These are phyloP conservation scores for Pteromalus puparum DNA, from an alignment of 1,140 invertebrate species.

Conservation along the genomic window DNA sequence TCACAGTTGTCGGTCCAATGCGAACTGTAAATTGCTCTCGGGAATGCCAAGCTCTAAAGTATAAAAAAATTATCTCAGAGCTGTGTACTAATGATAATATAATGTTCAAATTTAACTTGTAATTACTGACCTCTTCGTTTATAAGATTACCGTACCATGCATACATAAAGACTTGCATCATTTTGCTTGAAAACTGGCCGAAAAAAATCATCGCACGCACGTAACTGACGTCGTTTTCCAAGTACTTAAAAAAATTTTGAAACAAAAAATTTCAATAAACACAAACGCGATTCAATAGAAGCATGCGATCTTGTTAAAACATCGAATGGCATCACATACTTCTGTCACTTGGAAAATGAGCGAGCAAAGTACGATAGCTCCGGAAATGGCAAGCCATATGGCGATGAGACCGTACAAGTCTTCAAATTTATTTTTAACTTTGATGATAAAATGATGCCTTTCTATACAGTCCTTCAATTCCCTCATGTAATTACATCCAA, in stretches of 20 bases:
- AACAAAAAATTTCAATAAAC: too few relatives aligned
- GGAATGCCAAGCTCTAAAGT: neutral
- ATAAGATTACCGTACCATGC: slow-evolving; percentile 6
- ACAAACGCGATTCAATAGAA: too few relatives aligned
- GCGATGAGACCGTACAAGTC: neutral
- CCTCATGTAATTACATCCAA: neutral
- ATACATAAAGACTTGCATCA: too few relatives aligned
- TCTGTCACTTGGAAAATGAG: neutral
- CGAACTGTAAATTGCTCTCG: neutral
- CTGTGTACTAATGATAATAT: too few relatives aligned
- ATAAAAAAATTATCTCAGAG: neutral
- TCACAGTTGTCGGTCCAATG: neutral
- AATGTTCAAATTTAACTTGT: too few relatives aligned
- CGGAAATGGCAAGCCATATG: neutral
- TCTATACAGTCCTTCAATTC: neutral
- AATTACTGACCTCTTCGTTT: slow-evolving; percentile 14
- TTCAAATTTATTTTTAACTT: neutral
- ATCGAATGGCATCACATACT: neutral
- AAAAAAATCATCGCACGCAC: too few relatives aligned
- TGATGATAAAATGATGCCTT: neutral
- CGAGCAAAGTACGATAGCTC: neutral
- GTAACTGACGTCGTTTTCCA: too few relatives aligned
- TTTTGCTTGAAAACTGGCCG: too few relatives aligned
- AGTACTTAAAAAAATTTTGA: too few relatives aligned
- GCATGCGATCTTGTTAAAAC: too few relatives aligned